Base-by-base conservation (phyloP, 2,113 vertebrate species). In the Hiodon alosoides region DNA sequence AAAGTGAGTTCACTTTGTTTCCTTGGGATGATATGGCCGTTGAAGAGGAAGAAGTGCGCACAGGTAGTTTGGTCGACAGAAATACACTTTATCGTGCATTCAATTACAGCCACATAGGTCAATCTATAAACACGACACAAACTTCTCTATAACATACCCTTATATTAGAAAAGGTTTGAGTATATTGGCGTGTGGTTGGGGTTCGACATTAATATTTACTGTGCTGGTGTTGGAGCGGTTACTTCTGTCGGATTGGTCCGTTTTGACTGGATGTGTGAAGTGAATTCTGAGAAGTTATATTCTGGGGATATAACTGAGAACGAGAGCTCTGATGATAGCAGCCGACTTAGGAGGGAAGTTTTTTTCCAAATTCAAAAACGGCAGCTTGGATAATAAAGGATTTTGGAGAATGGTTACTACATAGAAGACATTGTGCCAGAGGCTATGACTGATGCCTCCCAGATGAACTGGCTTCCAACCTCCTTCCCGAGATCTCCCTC, bases 301-400 rank as follows among this genome's bases (percentile, higher is more conserved):
- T n/a, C 71, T 58, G 50, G 57, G 31, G 11, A 72, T 6, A 7
- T 7, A 46, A 3, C n/a, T 16, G 14, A 59, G 57, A 47, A 48
- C 65, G 53, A 52, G 57, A 14, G 50, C 58, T 62, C 74, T 76
- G 67, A 76, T 76, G 74, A 70, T 67, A 50, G 67, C n/a, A 46
- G 59, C 74, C 69, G 67, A 76, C 59, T 61, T 60, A 53, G 7
- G 47, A n/a, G 66, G 48, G 46, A 47, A 31, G 31, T 31, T 31
- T 54, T 31, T 67, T 16, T 74, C 71, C 60, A 50, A 54, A 9
- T 60, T 50, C 53, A 64, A 5, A 67, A 74, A 60, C 50, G 47
- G 61, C 61, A 10, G n/a, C 59, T 69, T 13, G 47, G 46, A 48
- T 69, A 76, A 69, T 69, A 51, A 68, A 67, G 16, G 48, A 69